These are phyloP conservation scores for Bombylius discolor DNA, from an alignment of 2,888 invertebrate genomes.

Conservation along the genomic window DNA sequence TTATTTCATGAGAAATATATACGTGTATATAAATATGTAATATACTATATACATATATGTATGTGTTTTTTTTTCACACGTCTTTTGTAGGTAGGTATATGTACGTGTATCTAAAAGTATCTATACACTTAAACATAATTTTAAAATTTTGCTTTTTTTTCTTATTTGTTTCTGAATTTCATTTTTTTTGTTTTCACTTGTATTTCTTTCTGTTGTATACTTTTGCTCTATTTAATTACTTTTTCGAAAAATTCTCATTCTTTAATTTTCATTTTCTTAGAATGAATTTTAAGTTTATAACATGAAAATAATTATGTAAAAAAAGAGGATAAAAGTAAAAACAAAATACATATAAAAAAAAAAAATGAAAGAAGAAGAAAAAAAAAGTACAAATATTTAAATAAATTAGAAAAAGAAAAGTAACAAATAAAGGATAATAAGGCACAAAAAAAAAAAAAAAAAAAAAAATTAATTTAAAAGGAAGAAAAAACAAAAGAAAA, in stretches of 20 bases:
- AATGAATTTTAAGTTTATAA: not conserved
- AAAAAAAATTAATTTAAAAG: too few species aligned
- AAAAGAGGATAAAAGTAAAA: not conserved
- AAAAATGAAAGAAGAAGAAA: not conserved
- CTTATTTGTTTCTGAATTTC: too few species aligned
- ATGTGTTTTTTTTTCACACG: not conserved
- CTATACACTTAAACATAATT: too few species aligned
- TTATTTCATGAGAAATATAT: too few species aligned
- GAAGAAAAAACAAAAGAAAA: not conserved
- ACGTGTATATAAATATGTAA: not conserved
- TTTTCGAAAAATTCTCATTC: not conserved
- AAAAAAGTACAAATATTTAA: not conserved
- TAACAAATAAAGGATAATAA: too few species aligned
- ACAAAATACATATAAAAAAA: not conserved
- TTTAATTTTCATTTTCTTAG: not conserved
- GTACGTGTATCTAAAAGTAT: too few species aligned
- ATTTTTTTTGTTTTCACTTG: not conserved
- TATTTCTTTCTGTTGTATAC: not conserved
- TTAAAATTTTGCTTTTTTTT: too few species aligned
- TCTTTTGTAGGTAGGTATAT: too few species aligned
- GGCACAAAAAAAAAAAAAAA: too few species aligned
- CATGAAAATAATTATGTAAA: not conserved
- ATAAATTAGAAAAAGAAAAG: not conserved
- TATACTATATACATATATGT: not conserved
- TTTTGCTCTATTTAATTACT: slow-evolving; percentile 1